Conservation (phyloP, 2,113 vertebrate species). For the Pedetes capensis region DNA sequence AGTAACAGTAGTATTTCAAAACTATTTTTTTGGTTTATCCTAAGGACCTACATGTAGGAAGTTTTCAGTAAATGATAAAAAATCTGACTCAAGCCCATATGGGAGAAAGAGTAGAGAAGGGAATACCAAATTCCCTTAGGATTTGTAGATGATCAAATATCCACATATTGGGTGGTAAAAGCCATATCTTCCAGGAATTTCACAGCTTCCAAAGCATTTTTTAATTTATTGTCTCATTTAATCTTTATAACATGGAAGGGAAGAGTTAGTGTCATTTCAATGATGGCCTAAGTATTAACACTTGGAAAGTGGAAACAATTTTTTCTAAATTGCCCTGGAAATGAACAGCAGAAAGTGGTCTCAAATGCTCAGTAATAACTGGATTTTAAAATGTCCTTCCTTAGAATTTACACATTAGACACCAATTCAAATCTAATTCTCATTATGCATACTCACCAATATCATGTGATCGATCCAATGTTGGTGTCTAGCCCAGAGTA, state of each 20-base stretch:
- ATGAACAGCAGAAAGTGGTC: neutral
- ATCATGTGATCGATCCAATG: neutral
- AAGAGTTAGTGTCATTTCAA: neutral
- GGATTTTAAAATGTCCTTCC: too few relatives aligned
- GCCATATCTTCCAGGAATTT: neutral
- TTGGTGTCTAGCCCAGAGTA: neutral
- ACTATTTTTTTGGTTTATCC: neutral
- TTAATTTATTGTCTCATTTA: neutral
- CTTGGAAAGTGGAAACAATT: neutral
- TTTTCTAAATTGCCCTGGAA: neutral
- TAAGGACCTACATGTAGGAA: neutral
- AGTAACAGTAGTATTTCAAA: neutral
- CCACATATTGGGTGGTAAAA: neutral
- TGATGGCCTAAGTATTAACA: neutral
- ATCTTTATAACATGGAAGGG: neutral
- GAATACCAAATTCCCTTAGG: neutral
- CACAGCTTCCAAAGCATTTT: neutral
- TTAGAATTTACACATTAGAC: neutral
- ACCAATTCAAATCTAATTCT: neutral
- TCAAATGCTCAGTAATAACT: too few relatives aligned
- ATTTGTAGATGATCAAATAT: neutral
- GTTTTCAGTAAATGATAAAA: neutral
- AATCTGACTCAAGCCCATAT: neutral
- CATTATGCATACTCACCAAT: too few relatives aligned
- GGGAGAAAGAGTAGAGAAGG: rapidly evolving